Conservation (phyloP, 2,797 vertebrate species). For the Girardinus metallicus region DNA sequence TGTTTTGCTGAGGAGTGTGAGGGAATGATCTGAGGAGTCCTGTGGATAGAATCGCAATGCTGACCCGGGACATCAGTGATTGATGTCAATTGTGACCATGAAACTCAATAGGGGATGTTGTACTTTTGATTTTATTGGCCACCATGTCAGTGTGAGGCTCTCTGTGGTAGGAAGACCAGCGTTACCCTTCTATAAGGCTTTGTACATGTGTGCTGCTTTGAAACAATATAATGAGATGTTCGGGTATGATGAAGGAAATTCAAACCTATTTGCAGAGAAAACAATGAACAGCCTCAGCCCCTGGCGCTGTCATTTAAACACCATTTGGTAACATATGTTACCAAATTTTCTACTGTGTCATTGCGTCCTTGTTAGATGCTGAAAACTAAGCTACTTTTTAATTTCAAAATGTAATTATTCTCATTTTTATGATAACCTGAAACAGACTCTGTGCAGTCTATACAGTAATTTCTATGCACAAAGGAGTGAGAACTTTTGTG, state of each 20-base stretch:
- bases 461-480: background rate
- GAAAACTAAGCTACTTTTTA: background rate
- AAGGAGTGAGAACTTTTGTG: too few species aligned
- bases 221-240: constrained; percentile 56
- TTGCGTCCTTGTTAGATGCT: background rate
- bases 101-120: constrained; percentile 74
- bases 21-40: constrained; percentile 75
- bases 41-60: constrained; percentile 66
- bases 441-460: background rate
- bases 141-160: constrained; percentile 67
- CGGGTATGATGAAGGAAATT: constrained; percentile 54
- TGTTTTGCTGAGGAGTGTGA: constrained; percentile 68
- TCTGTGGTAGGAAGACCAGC: constrained; percentile 56
- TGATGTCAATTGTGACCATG: constrained; percentile 73
- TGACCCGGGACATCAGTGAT: constrained; percentile 73
- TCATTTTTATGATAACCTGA: background rate
- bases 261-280: constrained; percentile 66
- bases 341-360: background rate
- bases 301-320: constrained; percentile 38
- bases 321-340: constrained; percentile 45
- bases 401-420: background rate
- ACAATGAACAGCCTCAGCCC: constrained; percentile 51
- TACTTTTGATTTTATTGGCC: constrained; percentile 79
- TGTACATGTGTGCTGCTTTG: constrained; percentile 27
- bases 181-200: constrained; percentile 44